Percentiles rank a stretch among this genome's conserved stretches.
phyloP scores from a whole-genome alignment of 2,113 vertebrate genomes.

The Ceratotherium simum region DNA sequence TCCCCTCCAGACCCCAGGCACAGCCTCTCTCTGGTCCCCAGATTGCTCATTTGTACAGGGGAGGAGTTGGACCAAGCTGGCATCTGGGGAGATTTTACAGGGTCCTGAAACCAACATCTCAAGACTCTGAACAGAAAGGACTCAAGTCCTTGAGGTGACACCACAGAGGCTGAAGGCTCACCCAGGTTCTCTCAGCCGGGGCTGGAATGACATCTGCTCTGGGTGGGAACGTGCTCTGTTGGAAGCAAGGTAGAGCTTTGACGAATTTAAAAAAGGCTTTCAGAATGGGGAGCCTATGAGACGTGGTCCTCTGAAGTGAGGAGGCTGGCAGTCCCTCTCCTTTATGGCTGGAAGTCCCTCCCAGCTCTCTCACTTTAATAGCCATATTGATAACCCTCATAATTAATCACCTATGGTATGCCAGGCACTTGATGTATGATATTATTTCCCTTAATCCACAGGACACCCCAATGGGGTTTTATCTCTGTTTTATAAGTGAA shows the following conservation, averaged over 20 bases:
- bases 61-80: not conserved
- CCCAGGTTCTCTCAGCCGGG: not conserved
- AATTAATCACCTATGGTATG: too few relatives aligned
- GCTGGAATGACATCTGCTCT: too few relatives aligned
- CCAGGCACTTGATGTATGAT: not conserved
- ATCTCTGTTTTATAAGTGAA: not conserved
- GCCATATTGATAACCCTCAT: not conserved
- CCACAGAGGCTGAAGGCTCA: not conserved
- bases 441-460: not conserved
- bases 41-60: not conserved
- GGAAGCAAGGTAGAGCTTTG: not conserved
- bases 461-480: not conserved
- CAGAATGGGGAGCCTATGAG: not conserved
- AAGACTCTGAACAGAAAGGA: not conserved
- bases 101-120: not conserved
- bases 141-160: not conserved
- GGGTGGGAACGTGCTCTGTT: not conserved
- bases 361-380: not conserved
- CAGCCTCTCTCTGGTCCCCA: not conserved
- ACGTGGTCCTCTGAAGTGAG: not conserved
- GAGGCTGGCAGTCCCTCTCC: not conserved
- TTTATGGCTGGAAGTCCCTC: not conserved
- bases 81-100: not conserved
- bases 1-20: not conserved
- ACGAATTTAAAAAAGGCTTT: not conserved